phyloP scores from a whole-genome alignment of 2,888 invertebrate genomes.

The Lydus trimaculatus region DNA sequence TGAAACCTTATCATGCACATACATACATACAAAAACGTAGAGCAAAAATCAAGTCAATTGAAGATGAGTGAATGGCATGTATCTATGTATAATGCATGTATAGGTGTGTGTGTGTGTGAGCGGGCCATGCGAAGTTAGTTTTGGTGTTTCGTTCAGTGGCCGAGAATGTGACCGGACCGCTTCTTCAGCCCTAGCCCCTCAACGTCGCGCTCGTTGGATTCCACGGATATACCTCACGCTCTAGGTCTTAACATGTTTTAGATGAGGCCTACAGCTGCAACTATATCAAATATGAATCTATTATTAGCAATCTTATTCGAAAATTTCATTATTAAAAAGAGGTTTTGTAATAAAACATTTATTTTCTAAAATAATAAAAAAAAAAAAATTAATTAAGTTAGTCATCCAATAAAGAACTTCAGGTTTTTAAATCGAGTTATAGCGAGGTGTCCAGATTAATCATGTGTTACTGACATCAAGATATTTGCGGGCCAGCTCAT shows the following conservation, averaged over 20 bases:
- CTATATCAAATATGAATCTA: slow-evolving; percentile 23
- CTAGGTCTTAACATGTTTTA: slow-evolving; percentile 32
- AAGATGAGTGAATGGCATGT: slow-evolving; percentile 10
- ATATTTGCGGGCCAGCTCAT: slow-evolving; percentile 43
- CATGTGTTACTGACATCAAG: slow-evolving; percentile 44
- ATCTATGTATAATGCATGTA: neutral
- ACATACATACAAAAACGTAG: too few species aligned
- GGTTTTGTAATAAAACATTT: neutral
- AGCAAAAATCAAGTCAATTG: neutral
- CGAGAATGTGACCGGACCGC: slow-evolving; percentile 51
- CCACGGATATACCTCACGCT: slow-evolving; percentile 49
- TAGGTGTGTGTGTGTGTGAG: neutral
- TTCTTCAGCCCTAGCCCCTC: slow-evolving; percentile 47
- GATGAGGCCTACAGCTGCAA: slow-evolving; percentile 37
- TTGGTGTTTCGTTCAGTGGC: slow-evolving; percentile 45
- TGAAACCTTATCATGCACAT: neutral
- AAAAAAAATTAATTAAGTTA: neutral
- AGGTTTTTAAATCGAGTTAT: slow-evolving; percentile 34
- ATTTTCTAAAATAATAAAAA: too few species aligned
- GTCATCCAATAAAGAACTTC: neutral
- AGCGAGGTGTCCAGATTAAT: slow-evolving; percentile 49
- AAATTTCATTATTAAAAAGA: neutral
- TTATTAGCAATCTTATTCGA: slow-evolving; percentile 4
- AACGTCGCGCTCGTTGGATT: slow-evolving; percentile 43
- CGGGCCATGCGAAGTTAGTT: slow-evolving; percentile 33